These are phyloP conservation scores for Cantharis flavilabris DNA, from an alignment of 2,888 invertebrate genomes.

Conservation along the genomic window DNA sequence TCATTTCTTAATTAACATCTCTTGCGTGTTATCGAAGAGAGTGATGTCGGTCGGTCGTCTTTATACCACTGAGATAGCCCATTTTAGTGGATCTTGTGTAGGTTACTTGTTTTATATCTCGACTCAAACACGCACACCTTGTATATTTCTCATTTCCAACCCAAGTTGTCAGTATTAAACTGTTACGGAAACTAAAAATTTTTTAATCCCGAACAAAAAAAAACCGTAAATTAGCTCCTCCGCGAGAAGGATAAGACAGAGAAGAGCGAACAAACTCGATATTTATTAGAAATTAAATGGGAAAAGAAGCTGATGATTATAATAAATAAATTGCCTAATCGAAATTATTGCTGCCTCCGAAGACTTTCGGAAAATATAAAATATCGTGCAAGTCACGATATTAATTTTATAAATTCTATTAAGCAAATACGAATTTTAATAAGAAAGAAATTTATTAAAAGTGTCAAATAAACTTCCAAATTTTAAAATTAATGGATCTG, in stretches of 20 bases:
- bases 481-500: conserved; percentile 12
- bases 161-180: not conserved
- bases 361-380: conserved; percentile 6
- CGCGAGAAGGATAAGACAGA: not conserved
- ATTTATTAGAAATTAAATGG: conserved; percentile 7
- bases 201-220: not conserved
- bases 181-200: conserved; percentile 16
- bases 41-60: conserved; percentile 50
- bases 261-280: not conserved
- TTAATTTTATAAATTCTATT: conserved; percentile 19
- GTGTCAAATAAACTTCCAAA: conserved; percentile 8
- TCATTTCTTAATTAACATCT: conserved; percentile 56
- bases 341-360: conserved; percentile 6
- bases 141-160: conserved; percentile 33
- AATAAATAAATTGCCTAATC: conserved; percentile 4
- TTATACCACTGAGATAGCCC: conserved; percentile 49
- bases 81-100: conserved; percentile 48
- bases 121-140: conserved; percentile 48
- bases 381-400: conserved; percentile 21
- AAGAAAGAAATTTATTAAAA: conserved; percentile 18
- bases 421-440: conserved; percentile 20
- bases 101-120: conserved; percentile 50
- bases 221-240: not conserved
- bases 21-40: conserved; percentile 52
- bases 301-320: not conserved